Percentiles rank a stretch among this genome's conserved stretches.
Conservation (phyloP, 2,888 invertebrate species). For the Parnassius glacialis region DNA sequence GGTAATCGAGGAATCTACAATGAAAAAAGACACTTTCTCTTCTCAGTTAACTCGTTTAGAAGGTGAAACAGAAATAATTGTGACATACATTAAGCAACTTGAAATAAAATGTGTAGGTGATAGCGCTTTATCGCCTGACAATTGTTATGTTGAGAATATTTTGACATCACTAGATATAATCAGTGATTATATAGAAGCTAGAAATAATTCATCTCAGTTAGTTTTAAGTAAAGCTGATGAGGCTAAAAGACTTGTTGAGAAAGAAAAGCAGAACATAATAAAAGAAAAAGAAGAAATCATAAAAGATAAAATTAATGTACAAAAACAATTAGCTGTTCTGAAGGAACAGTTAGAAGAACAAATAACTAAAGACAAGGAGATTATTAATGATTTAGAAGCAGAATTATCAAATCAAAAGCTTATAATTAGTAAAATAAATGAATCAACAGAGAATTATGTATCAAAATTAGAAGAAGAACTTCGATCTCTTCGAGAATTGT, state of each 20-base stretch:
- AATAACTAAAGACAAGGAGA: conserved; percentile 44
- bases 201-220: conserved; percentile 59
- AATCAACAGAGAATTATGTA: conserved; percentile 51
- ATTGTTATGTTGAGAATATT: conserved; percentile 51
- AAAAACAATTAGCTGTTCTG: conserved; percentile 49
- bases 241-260: conserved; percentile 63
- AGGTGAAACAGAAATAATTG: conserved; percentile 43
- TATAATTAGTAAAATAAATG: conserved; percentile 55
- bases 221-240: conserved; percentile 67
- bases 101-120: conserved; percentile 61
- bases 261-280: conserved; percentile 64
- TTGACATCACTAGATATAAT: conserved; percentile 56
- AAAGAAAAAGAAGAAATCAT: conserved; percentile 66
- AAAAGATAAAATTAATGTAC: conserved; percentile 49
- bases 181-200: conserved; percentile 46
- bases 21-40: conserved; percentile 32
- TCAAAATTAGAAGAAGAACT: conserved; percentile 57
- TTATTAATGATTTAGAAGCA: conserved; percentile 60
- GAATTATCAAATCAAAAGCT: conserved; percentile 62
- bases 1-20: conserved; percentile 45
- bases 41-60: conserved; percentile 4
- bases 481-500: conserved; percentile 46
- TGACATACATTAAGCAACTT: conserved; percentile 47
- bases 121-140: conserved; percentile 47
- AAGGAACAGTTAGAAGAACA: conserved; percentile 53